Percentiles rank a stretch among this genome's conserved stretches.
Conservation (phyloP, 2,113 vertebrate genomes). For the Ceuthmochares aereus region DNA sequence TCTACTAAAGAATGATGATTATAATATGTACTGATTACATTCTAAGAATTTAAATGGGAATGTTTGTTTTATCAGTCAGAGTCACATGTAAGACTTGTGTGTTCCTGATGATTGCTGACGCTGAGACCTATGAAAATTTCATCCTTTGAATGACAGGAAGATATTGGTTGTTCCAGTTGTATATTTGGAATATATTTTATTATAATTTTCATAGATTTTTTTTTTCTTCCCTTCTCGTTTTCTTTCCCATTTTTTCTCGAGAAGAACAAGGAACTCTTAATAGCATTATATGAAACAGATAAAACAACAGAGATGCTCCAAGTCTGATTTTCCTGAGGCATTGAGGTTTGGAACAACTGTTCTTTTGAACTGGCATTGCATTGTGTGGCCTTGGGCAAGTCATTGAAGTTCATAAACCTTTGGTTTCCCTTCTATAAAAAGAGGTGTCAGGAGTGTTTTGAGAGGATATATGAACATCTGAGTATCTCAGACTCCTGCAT, state of each 20-base stretch:
- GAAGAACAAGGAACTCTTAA: neutral
- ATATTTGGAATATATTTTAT: neutral
- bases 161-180: neutral
- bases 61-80: neutral
- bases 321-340: neutral
- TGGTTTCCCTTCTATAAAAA: constrained; percentile 4
- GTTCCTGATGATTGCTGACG: neutral
- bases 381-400: neutral
- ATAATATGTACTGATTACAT: neutral
- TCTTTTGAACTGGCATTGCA: neutral
- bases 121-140: neutral
- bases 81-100: neutral
- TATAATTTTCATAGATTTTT: neutral
- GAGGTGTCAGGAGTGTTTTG: neutral
- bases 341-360: neutral
- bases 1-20: neutral
- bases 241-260: neutral
- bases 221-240: neutral
- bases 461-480: neutral
- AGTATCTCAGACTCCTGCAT: neutral
- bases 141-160: neutral
- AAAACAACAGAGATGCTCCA: neutral
- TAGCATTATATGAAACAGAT: neutral
- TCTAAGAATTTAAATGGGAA: neutral
- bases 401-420: neutral